Evolutionary conservation across 2,888 invertebrate genomes (phyloP).

Genomic region (Drosophila neutralis): DNA sequence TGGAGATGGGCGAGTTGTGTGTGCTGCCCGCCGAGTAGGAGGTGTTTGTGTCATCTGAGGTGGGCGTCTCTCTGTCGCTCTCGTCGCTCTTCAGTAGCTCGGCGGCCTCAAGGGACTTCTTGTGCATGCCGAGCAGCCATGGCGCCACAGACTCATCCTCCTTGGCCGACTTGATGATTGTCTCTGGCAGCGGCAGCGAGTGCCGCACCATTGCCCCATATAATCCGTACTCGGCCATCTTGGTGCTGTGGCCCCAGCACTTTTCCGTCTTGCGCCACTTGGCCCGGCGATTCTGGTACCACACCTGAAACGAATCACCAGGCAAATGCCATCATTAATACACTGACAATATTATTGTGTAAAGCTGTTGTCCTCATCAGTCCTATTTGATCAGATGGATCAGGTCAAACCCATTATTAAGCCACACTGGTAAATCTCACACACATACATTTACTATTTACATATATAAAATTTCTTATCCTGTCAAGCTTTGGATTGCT

Average conservation of each 20-base stretch:
- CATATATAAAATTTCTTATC: neutral
- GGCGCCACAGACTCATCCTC: conserved; percentile 98
- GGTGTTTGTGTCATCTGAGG: conserved; percentile 87
- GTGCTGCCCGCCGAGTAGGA: conserved; percentile 85
- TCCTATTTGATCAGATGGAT: neutral
- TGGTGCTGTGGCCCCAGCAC: conserved; percentile 99
- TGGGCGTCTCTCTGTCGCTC: conserved; percentile 88
- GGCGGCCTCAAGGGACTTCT: conserved; percentile 98
- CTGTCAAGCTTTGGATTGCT: neutral
- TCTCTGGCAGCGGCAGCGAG: conserved; percentile 98
- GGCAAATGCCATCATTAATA: neutral
- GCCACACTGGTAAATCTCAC: too few species aligned
- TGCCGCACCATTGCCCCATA: conserved; percentile 99
- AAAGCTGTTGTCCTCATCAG: neutral
- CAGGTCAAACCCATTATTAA: neutral
- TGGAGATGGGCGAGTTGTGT: conserved; percentile 85
- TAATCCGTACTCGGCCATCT: conserved; percentile 99
- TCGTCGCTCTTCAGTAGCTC: conserved; percentile 95
- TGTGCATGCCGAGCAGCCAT: conserved; percentile 98
- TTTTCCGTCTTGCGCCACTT: conserved; percentile 99
- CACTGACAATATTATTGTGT: neutral
- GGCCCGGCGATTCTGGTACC: conserved; percentile 97
- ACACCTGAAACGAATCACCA: conserved; percentile 90
- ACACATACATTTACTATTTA: neutral
- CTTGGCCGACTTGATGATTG: conserved; percentile 98